phyloP scores from a whole-genome alignment of 2,113 vertebrate species.

The Oncorhynchus nerka region DNA sequence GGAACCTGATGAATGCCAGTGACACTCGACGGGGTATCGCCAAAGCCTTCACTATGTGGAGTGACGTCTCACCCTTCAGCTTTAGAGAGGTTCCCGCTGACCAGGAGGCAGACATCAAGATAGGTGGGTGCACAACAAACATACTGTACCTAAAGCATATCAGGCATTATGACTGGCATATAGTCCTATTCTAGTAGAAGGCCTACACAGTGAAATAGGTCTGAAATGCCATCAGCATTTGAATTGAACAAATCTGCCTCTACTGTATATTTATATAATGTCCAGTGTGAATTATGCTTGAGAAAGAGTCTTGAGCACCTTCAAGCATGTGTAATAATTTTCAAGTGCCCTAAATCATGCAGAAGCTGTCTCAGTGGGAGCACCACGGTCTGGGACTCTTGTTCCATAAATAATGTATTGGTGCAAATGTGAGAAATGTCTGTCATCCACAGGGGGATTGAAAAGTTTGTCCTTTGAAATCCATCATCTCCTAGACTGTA shows the following conservation, averaged over 20 bases:
- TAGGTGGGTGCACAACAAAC: conserved; percentile 76
- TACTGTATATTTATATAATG: conserved; percentile 33
- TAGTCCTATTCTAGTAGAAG: background rate
- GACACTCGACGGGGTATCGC: conserved; percentile 85
- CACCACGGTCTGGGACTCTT: background rate
- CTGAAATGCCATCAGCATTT: background rate
- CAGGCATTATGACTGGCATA: background rate
- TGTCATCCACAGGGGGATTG: conserved; percentile 20
- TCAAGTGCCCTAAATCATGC: conserved; percentile 23
- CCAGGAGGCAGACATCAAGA: conserved; percentile 84
- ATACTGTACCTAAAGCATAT: conserved; percentile 3
- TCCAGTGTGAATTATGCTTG: conserved; percentile 41
- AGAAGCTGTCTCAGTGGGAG: conserved; percentile 32
- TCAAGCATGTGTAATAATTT: conserved; percentile 36
- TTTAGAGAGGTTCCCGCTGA: conserved; percentile 87
- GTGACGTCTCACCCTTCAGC: conserved; percentile 89
- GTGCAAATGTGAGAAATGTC: conserved; percentile 39
- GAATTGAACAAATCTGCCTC: conserved; percentile 8
- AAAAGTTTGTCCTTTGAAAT: conserved; percentile 20
- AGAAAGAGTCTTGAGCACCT: conserved; percentile 37
- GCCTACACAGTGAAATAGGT: background rate
- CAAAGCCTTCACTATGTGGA: conserved; percentile 92
- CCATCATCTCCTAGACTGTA: conserved; percentile 21
- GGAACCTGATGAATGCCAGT: conserved; percentile 84
- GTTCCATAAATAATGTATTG: conserved; percentile 31